Evolutionary conservation across 2,888 invertebrate genomes (phyloP).

Genomic region (Apotomis capreana): DNA sequence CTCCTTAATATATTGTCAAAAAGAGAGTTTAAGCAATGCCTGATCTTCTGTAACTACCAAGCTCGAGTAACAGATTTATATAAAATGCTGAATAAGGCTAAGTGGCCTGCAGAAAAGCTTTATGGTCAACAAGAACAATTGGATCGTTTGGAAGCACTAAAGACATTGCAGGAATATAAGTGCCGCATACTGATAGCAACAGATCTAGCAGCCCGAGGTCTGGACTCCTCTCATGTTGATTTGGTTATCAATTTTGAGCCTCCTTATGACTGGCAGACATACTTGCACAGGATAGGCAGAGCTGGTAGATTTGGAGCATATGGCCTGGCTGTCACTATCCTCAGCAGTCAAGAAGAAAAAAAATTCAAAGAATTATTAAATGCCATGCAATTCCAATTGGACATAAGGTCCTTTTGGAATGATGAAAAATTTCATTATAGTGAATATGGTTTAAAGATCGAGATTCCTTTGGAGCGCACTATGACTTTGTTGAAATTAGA

Average conservation of each 20-base stretch:
- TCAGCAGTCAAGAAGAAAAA: slow-evolving; percentile 85
- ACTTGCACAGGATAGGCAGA: slow-evolving; percentile 97
- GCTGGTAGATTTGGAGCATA: slow-evolving; percentile 96
- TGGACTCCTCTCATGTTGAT: slow-evolving; percentile 97
- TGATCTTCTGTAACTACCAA: slow-evolving; percentile 96
- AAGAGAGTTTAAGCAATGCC: slow-evolving; percentile 93
- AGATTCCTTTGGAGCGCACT: slow-evolving; percentile 5
- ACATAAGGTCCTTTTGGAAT: slow-evolving; percentile 62
- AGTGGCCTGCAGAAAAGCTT: slow-evolving; percentile 91
- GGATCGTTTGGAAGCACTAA: slow-evolving; percentile 89
- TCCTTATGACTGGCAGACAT: slow-evolving; percentile 90
- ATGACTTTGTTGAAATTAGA: slow-evolving; percentile 4
- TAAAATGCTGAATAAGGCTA: slow-evolving; percentile 86
- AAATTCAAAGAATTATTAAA: slow-evolving; percentile 83
- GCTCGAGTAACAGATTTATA: slow-evolving; percentile 91
- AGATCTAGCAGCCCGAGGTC: slow-evolving; percentile 95
- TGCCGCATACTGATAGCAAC: slow-evolving; percentile 95
- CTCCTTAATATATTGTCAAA: slow-evolving; percentile 87
- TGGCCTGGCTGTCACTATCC: slow-evolving; percentile 90
- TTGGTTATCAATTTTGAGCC: slow-evolving; percentile 96
- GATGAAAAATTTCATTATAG: slow-evolving; percentile 48
- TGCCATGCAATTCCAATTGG: slow-evolving; percentile 75
- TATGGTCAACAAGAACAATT: slow-evolving; percentile 91
- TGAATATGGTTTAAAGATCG: slow-evolving; percentile 8
- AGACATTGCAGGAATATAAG: slow-evolving; percentile 89